These are phyloP conservation scores for Bombus fervidus DNA, from an alignment of 1,140 invertebrate species.

Conservation along the genomic window DNA sequence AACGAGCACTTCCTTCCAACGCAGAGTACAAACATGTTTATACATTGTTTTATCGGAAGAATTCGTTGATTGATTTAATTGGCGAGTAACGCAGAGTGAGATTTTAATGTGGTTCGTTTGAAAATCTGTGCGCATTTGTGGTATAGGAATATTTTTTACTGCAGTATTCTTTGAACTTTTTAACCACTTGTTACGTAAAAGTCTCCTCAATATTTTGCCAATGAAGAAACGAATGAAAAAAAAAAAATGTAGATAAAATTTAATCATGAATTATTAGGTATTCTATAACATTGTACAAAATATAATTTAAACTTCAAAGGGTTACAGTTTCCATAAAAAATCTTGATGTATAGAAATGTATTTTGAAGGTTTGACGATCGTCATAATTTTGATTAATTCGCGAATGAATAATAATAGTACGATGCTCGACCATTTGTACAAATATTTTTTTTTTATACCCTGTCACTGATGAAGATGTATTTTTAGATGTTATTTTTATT, in stretches of 20 bases:
- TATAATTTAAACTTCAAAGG: too few relatives aligned
- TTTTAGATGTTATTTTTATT: slow-evolving; percentile 42
- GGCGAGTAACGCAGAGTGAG: background rate
- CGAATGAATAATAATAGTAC: background rate
- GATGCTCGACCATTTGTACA: background rate
- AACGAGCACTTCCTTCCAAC: background rate
- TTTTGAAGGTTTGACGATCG: background rate
- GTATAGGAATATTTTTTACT: background rate
- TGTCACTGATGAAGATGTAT: background rate
- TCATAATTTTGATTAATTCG: background rate
- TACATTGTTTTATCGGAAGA: background rate
- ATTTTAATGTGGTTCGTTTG: background rate
- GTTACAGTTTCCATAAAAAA: background rate
- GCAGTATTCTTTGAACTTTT: background rate
- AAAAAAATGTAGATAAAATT: too few relatives aligned
- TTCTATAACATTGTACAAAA: too few relatives aligned
- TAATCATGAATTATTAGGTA: too few relatives aligned
- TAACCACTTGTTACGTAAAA: too few relatives aligned
- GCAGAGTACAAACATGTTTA: background rate
- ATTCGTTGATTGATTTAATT: background rate
- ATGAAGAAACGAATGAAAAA: too few relatives aligned
- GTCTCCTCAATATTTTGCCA: too few relatives aligned
- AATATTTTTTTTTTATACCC: background rate
- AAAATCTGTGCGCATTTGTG: background rate
- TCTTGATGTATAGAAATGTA: too few relatives aligned